These are phyloP conservation scores for Morpho helenor DNA, from an alignment of 2,888 invertebrate genomes.

Conservation along the genomic window DNA sequence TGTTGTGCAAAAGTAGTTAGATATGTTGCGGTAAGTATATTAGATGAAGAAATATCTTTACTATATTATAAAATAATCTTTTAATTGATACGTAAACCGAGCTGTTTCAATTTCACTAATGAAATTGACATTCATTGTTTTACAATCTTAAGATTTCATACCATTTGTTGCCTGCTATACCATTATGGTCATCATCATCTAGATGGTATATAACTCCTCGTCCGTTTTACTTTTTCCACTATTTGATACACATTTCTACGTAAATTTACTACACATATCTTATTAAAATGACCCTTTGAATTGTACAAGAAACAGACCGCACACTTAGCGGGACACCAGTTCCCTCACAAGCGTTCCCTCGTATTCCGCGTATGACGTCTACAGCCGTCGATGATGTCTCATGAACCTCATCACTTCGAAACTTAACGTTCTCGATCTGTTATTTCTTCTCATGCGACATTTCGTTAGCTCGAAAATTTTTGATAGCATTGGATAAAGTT, in stretches of 20 bases:
- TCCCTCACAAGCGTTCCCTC: not conserved
- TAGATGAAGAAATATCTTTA: no score
- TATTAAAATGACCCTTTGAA: not conserved
- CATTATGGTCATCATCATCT: not conserved
- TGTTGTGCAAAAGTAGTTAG: no score
- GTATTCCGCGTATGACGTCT: not conserved
- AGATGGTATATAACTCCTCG: not conserved
- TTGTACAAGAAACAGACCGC: not conserved
- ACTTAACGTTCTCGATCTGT: not conserved
- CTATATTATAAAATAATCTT: no score
- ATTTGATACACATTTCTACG: not conserved
- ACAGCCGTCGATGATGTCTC: not conserved
- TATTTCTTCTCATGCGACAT: not conserved
- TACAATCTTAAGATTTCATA: conserved; percentile 19
- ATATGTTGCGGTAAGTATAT: no score
- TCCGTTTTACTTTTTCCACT: not conserved
- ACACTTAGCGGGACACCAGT: not conserved
- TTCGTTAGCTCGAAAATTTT: conserved; percentile 23
- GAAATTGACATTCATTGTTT: conserved; percentile 11
- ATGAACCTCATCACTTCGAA: no score
- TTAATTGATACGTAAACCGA: conserved; percentile 2
- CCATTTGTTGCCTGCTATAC: not conserved
- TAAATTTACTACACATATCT: not conserved
- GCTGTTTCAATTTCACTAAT: not conserved
- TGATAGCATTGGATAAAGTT: conserved; percentile 18